phyloP scores from a whole-genome alignment of 2,113 vertebrate species.

The Fregetta grallaria region DNA sequence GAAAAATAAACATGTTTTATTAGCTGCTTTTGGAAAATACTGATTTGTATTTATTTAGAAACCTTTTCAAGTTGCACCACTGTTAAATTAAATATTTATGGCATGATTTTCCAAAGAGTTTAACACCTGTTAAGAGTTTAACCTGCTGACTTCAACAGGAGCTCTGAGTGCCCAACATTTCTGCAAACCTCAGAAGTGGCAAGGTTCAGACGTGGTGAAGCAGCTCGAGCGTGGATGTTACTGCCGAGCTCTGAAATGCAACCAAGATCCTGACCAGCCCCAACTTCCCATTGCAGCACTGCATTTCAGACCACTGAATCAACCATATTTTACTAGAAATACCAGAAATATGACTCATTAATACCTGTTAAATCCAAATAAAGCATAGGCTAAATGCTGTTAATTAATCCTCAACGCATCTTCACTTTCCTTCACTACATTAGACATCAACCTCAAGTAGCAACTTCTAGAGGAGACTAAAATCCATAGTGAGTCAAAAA shows the following conservation, averaged over 20 bases:
- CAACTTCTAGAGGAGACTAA: background rate
- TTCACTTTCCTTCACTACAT: background rate
- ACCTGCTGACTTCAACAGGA: background rate
- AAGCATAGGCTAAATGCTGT: background rate
- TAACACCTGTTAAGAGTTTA: slow-evolving; percentile 40
- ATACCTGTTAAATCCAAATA: background rate
- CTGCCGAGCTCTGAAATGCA: background rate
- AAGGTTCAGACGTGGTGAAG: background rate
- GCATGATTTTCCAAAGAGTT: slow-evolving; percentile 45
- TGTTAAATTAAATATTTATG: slow-evolving; percentile 65
- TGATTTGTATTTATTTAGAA: slow-evolving; percentile 63
- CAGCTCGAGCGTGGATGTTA: background rate
- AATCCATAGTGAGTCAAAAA: background rate
- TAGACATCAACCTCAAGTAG: background rate
- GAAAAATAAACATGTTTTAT: slow-evolving; percentile 67
- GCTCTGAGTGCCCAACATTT: background rate
- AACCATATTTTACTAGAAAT: background rate
- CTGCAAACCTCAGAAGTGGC: background rate
- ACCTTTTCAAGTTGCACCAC: slow-evolving; percentile 60
- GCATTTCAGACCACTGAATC: background rate
- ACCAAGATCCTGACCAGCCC: background rate
- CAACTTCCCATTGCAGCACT: background rate
- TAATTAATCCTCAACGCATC: background rate
- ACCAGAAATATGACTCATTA: background rate
- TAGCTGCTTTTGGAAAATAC: slow-evolving; percentile 67